A percentile compares a stretch with the other conserved stretches of the same genome.
phyloP scores from a whole-genome alignment of 2,888 invertebrate genomes.

The Pheosia tremula region DNA sequence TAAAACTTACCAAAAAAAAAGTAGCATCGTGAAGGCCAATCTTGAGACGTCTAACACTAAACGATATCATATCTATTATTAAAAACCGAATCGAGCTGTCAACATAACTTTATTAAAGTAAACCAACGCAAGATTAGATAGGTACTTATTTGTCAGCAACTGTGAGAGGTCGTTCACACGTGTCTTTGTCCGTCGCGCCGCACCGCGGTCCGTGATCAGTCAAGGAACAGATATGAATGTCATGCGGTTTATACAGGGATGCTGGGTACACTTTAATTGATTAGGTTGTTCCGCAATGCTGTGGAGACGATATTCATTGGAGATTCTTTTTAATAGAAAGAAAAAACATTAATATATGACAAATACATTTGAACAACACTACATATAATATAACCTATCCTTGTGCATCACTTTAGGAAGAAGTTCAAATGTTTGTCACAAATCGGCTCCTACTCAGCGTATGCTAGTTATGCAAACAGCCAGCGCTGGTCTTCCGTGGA shows the following conservation, averaged over 20 bases:
- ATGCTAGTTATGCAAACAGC: too few relatives aligned
- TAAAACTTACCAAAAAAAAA: too few relatives aligned
- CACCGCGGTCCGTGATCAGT: slow-evolving; percentile 53
- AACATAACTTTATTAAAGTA: slow-evolving; percentile 35
- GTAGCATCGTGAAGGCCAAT: too few relatives aligned
- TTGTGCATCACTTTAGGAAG: too few relatives aligned
- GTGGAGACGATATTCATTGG: slow-evolving; percentile 30
- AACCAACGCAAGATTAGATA: slow-evolving; percentile 37
- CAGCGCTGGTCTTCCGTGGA: too few relatives aligned
- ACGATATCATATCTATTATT: too few relatives aligned
- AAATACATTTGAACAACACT: too few relatives aligned
- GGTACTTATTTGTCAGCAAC: slow-evolving; percentile 8
- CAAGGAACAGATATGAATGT: slow-evolving; percentile 59
- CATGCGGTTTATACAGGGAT: slow-evolving; percentile 45
- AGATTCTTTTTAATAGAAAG: background rate
- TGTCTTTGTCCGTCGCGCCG: slow-evolving; percentile 33
- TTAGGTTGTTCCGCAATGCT: slow-evolving; percentile 38
- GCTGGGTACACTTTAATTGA: slow-evolving; percentile 56
- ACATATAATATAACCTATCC: too few relatives aligned
- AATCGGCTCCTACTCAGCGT: too few relatives aligned
- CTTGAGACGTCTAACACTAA: too few relatives aligned
- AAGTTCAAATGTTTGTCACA: too few relatives aligned
- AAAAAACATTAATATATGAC: too few relatives aligned
- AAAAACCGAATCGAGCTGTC: slow-evolving; percentile 7
- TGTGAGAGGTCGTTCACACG: slow-evolving; percentile 40